Base-by-base conservation (phyloP, 2,113 vertebrate species). In the Clarias magur region DNA sequence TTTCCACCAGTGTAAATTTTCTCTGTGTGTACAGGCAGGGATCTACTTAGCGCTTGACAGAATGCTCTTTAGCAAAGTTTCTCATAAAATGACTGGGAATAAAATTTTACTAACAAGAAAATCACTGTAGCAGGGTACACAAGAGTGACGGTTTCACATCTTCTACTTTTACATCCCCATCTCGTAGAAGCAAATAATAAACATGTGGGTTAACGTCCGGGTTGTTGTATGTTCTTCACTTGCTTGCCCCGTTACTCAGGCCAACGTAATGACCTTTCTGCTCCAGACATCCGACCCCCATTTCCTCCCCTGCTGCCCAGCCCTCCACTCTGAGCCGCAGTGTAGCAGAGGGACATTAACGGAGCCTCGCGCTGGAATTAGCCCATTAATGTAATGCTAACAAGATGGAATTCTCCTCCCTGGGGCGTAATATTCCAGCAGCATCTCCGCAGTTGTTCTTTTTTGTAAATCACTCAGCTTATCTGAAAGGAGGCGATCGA, bases 331-430 rank as follows among this genome's bases (percentile, higher is more conserved):
- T 42, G 80, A 91, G 93, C 93, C 91, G 89, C 92, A 90, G 92
- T 88, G 92, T 92, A 94, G 91, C 92, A 91, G 89, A 89, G 91
- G 92, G 93, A 94, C 93, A 95, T 95, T 94, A 95, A 93, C 87
- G 56, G 86, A 93, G 93, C 91, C 92, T 94, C 88, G 86, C 81
- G 91, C 90, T 92, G 91, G 93, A 95, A 95, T 95, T 95, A 95
- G 93, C 94, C 94, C 93, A 95, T 95, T 94, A 95, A 95, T 95
- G 95, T 94, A 95, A 95, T 94, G 93, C 92, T 95, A 95, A 95
- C 93, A 94, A 94, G 94, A 95, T 94, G 93, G 94, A 95, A 94
- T 93, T 91, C 89, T 91, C 89, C 90, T 94, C 94, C 93, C 92
- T 25, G n/a, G 92, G 93, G 94, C 92, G 92, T 92, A 91, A 94